These are phyloP conservation scores for Therioaphis trifolii DNA, from an alignment of 2,888 invertebrate species.

Conservation along the genomic window DNA sequence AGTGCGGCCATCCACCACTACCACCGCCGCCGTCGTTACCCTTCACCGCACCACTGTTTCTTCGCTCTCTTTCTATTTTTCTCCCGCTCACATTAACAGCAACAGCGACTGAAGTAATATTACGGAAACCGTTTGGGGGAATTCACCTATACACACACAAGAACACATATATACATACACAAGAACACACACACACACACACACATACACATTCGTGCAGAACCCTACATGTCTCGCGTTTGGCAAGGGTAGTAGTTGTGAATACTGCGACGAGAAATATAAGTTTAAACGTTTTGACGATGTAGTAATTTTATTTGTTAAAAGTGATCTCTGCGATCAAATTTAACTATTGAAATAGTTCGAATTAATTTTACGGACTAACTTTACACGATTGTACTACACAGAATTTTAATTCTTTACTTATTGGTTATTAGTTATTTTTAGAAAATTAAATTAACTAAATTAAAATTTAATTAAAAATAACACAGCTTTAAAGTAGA, in stretches of 20 bases:
- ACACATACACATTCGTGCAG: not conserved
- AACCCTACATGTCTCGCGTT: slow-evolving; percentile 7
- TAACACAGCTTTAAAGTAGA: not conserved
- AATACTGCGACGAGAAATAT: not conserved
- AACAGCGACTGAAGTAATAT: not conserved
- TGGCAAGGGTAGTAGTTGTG: slow-evolving; percentile 29
- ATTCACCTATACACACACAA: slow-evolving; percentile 15
- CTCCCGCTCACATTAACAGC: slow-evolving; percentile 4
- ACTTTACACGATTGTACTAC: too few species aligned
- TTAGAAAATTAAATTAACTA: too few species aligned
- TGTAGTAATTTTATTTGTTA: not conserved
- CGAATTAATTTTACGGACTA: not conserved
- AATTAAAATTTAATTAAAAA: too few species aligned
- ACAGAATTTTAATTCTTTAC: too few species aligned
- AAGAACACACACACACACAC: not conserved
- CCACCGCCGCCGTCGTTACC: slow-evolving; percentile 21
- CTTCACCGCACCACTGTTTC: not conserved
- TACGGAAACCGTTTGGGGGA: slow-evolving; percentile 55
- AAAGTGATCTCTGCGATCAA: not conserved
- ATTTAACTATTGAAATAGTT: not conserved
- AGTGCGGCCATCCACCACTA: slow-evolving; percentile 30
- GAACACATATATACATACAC: not conserved
- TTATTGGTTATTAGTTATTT: too few species aligned
- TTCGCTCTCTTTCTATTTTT: slow-evolving; percentile 17
- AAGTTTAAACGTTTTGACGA: not conserved